phyloP scores from a whole-genome alignment of 2,888 invertebrate genomes.

The Erannis defoliaria region DNA sequence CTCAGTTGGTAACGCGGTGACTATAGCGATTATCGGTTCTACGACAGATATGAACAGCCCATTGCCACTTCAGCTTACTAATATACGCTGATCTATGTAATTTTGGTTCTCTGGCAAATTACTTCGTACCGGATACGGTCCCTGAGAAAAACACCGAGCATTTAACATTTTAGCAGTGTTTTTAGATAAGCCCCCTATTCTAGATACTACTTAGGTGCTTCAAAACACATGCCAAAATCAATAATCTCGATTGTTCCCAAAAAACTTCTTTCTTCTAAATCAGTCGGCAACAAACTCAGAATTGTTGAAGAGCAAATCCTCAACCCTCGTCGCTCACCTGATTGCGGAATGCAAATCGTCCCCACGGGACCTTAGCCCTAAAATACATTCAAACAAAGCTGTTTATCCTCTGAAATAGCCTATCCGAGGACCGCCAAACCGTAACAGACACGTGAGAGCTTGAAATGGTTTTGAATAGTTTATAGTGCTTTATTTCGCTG shows the following conservation, averaged over 20 bases:
- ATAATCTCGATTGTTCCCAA: background rate
- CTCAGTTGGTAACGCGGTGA: no score
- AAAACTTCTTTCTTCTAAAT: conserved; percentile 52
- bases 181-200: no score
- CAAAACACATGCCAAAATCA: no score
- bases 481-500: conserved; percentile 64
- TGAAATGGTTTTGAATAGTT: conserved; percentile 68
- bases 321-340: conserved; percentile 72
- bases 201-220: no score
- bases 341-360: conserved; percentile 69
- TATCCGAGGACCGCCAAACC: conserved; percentile 52
- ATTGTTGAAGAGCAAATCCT: conserved; percentile 66
- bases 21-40: no score
- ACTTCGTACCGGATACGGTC: no score
- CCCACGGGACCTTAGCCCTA: conserved; percentile 63
- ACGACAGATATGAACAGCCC: no score
- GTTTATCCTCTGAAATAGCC: conserved; percentile 56
- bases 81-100: no score
- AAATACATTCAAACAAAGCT: conserved; percentile 61
- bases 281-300: conserved; percentile 63
- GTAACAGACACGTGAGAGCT: conserved; percentile 64
- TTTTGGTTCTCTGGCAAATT: no score
- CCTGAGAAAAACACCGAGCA: no score
- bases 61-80: no score
- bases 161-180: no score